Evolutionary conservation across 2,888 invertebrate species (phyloP).

Genomic region (Apomyelois bistriatella): DNA sequence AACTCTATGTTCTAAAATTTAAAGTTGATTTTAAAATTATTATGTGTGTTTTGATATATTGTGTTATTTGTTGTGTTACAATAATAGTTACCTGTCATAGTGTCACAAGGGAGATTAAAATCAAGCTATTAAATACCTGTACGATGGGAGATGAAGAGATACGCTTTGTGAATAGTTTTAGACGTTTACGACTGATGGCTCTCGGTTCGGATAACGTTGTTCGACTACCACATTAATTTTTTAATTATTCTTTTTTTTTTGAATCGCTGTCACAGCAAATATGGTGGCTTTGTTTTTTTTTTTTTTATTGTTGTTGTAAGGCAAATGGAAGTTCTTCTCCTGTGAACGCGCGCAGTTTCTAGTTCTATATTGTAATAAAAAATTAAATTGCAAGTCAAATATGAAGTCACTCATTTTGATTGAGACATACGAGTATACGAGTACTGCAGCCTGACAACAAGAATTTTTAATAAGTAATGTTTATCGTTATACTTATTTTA

Average conservation of each 20-base stretch:
- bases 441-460: too few relatives aligned
- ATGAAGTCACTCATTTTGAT: too few relatives aligned
- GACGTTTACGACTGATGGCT: conserved; percentile 5
- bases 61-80: conserved; percentile 46
- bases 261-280: neutral
- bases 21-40: conserved; percentile 6
- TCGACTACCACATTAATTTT: neutral
- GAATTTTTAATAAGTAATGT: too few relatives aligned
- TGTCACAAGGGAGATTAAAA: conserved; percentile 68
- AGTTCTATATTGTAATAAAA: too few relatives aligned
- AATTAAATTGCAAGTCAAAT: too few relatives aligned
- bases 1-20: conserved; percentile 22
- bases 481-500: too few relatives aligned
- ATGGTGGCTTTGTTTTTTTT: too few relatives aligned
- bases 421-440: too few relatives aligned
- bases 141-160: conserved; percentile 66
- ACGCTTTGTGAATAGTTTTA: conserved; percentile 17
- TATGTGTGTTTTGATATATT: conserved; percentile 25
- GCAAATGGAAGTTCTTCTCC: too few relatives aligned
- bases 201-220: neutral
- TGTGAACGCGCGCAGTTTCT: too few relatives aligned
- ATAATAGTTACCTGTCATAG: conserved; percentile 73
- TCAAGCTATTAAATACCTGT: conserved; percentile 62
- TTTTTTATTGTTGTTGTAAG: too few relatives aligned
- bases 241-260: neutral